Conservation (phyloP, 1,140 invertebrate genomes). For the Platyscapa corneri region DNA sequence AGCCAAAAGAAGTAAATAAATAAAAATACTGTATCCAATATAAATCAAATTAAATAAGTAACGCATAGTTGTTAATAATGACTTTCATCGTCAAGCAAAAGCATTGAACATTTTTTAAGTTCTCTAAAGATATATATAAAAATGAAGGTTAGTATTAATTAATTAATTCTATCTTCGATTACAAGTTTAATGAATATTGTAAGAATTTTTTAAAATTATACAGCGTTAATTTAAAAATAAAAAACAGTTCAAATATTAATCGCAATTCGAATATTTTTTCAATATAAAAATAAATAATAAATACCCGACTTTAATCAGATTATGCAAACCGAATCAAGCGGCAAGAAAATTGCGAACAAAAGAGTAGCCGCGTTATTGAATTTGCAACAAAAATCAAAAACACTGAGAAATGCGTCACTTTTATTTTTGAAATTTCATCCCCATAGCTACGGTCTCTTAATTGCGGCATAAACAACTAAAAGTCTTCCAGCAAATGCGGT, state of each 20-base stretch:
- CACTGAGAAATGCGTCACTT: background rate
- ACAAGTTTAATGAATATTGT: no score
- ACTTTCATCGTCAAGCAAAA: no score
- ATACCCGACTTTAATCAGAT: background rate
- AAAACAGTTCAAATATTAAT: background rate
- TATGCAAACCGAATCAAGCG: background rate
- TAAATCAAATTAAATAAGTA: no score
- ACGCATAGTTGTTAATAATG: no score
- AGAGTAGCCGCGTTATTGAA: background rate
- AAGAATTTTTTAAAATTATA: no score
- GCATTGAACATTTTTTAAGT: no score
- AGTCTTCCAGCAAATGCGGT: slow-evolving; percentile 21
- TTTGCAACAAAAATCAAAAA: background rate
- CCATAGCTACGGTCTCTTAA: background rate
- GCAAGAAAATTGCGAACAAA: background rate
- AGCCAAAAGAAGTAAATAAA: no score
- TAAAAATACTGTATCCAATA: no score
- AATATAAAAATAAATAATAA: background rate
- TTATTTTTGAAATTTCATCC: slow-evolving; percentile 11
- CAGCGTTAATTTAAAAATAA: background rate
- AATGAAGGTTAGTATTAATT: no score
- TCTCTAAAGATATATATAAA: no score
- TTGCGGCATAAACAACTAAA: slow-evolving; percentile 26
- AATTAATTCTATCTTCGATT: no score
- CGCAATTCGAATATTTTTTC: background rate